These are phyloP conservation scores for Mus spretus DNA, from an alignment of 2,797 vertebrate genomes.

Conservation along the genomic window DNA sequence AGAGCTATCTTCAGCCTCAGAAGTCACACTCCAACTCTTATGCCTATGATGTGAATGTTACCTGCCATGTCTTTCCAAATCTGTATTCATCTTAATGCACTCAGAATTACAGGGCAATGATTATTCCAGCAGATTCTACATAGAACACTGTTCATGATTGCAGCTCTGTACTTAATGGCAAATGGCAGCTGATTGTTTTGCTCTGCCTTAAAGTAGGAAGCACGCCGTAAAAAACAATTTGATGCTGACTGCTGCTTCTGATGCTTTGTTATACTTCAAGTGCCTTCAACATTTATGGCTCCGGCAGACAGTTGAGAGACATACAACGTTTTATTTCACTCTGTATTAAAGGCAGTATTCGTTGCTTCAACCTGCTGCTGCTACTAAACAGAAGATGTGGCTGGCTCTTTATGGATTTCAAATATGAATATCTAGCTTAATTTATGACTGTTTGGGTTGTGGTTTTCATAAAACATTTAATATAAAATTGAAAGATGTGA, in stretches of 20 bases:
- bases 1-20: conserved; percentile 26
- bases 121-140: conserved; percentile 58
- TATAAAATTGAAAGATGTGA: conserved; percentile 54
- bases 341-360: conserved; percentile 49
- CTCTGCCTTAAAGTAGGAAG: conserved; percentile 49
- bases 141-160: conserved; percentile 40
- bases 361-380: conserved; percentile 52
- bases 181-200: conserved; percentile 71
- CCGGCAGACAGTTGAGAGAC: conserved; percentile 54
- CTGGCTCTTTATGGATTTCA: conserved; percentile 60
- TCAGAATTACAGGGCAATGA: conserved; percentile 70
- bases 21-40: background rate
- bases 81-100: conserved; percentile 67
- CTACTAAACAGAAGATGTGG: conserved; percentile 36
- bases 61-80: conserved; percentile 51
- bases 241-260: conserved; percentile 67
- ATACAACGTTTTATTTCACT: conserved; percentile 64
- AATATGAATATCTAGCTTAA: conserved; percentile 62
- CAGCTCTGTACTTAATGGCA: conserved; percentile 63
- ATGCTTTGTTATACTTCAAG: conserved; percentile 68
- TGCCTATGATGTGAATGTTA: background rate
- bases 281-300: conserved; percentile 58
- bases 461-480: conserved; percentile 52
- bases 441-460: conserved; percentile 57
- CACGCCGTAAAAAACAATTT: conserved; percentile 66